These are phyloP conservation scores for Ecliptopera silaceata DNA, from an alignment of 2,888 invertebrate species.

Conservation along the genomic window DNA sequence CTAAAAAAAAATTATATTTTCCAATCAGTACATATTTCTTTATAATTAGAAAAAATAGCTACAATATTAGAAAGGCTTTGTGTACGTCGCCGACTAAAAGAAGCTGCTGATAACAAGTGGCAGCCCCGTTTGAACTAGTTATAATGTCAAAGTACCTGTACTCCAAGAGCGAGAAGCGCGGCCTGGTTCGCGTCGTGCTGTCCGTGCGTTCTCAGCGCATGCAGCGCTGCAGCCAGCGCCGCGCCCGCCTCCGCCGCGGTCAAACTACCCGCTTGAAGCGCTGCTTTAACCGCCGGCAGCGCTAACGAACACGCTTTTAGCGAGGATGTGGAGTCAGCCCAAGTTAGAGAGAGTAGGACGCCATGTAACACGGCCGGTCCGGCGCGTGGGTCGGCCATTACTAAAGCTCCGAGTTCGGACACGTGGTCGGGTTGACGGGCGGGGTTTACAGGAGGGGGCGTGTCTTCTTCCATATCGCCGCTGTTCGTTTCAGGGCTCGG, in stretches of 20 bases:
- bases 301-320: slow-evolving; percentile 90
- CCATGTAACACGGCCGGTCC: slow-evolving; percentile 64
- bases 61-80: too few relatives aligned
- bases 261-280: slow-evolving; percentile 80
- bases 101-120: too few relatives aligned
- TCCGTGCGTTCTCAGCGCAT: slow-evolving; percentile 92
- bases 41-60: too few relatives aligned
- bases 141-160: slow-evolving; percentile 81
- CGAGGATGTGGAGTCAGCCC: slow-evolving; percentile 93
- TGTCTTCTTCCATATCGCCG: slow-evolving; percentile 87
- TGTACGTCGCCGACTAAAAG: too few relatives aligned
- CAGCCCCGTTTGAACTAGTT: too few relatives aligned
- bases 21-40: too few relatives aligned
- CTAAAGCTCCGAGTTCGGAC: slow-evolving; percentile 90
- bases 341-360: slow-evolving; percentile 81
- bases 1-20: too few relatives aligned
- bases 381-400: slow-evolving; percentile 82
- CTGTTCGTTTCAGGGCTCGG: slow-evolving; percentile 72
- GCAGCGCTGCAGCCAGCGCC: slow-evolving; percentile 89
- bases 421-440: slow-evolving; percentile 84
- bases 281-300: slow-evolving; percentile 86
- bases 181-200: slow-evolving; percentile 96
- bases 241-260: slow-evolving; percentile 69
- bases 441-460: slow-evolving; percentile 70
- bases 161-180: slow-evolving; percentile 89